Base-by-base conservation (phyloP, 2,797 vertebrate genomes). In the Hyperoplus lanceolatus region DNA sequence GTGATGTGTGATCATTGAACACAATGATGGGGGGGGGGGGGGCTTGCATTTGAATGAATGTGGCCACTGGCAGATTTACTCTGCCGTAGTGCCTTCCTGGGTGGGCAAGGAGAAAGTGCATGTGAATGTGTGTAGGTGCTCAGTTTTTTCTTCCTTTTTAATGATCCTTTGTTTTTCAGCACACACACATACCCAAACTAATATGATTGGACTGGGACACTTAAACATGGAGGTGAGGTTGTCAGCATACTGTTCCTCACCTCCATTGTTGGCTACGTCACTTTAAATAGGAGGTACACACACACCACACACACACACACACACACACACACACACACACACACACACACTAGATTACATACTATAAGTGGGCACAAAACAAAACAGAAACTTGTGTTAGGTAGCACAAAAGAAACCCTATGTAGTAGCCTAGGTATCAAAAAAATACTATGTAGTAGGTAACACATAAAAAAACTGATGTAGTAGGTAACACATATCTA, bases 31-130 rank as follows among this genome's bases (percentile, higher is more conserved):
- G 21, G 21, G 21, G n/a, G 68, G 70, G 67, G 54, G 49, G 53
- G 63, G 13, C 6, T 42, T 83, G 79, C 58, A 80, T 92, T 80
- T 88, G 84, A 86, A 90, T 84, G 55, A 70, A 82, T 78, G 86
- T 61, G 77, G 70, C 80, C 88, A 82, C 84, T 85, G 84, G 75
- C 21, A 80, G 77, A 86, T 90, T 85, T 84, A 90, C 91, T 75
- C 78, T 63, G 72, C 70, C 76, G 73, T 77, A 64, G 64, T 70
- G 60, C 54, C 67, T 80, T 66, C 53, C 74, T 80, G 62, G 64
- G 79, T 75, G 70, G 77, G 63, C 58, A 55, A 29, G n/a, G 54
- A n/a, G 43, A 39, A 46, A 16, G 62, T 38, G 45, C 43, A 14
- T 13, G 71, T 29, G 38, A 36, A 53, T 15, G 54, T 48, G 6